Percentiles rank a stretch among this genome's conserved stretches.
These are phyloP conservation scores for Drosophila percnosoma DNA, from an alignment of 2,888 invertebrate genomes.

Conservation along the genomic window DNA sequence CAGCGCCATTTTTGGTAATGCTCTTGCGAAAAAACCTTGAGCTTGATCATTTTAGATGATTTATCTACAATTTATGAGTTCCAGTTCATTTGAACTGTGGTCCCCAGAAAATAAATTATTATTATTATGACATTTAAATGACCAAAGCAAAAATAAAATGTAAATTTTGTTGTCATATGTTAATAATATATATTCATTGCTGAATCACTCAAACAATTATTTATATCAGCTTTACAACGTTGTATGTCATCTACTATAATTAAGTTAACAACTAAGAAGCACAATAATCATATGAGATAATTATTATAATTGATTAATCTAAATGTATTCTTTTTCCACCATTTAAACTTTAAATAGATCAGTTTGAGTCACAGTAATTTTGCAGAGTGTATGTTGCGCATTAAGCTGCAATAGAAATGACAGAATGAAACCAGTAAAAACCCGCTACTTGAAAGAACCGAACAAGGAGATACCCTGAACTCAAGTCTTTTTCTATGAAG, in stretches of 20 bases:
- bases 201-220: background rate
- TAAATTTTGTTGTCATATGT: background rate
- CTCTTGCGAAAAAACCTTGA: background rate
- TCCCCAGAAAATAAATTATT: background rate
- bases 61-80: background rate
- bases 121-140: too few species aligned
- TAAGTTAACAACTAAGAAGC: background rate
- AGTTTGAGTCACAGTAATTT: background rate
- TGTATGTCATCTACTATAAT: background rate
- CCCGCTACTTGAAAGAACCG: background rate
- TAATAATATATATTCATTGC: background rate
- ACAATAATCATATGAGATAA: background rate
- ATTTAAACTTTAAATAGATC: background rate
- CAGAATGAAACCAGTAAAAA: constrained; percentile 1
- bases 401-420: constrained; percentile 39
- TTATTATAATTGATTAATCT: background rate
- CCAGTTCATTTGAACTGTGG: background rate
- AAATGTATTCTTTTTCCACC: background rate
- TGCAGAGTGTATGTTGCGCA: constrained; percentile 33
- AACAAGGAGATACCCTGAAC: background rate
- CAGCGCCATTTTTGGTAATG: background rate
- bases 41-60: background rate
- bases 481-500: background rate
- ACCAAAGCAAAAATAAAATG: background rate
- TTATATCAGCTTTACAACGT: background rate